Evolutionary conservation across 1,140 invertebrate species (phyloP).

Genomic region (Drosophila takahashii): DNA sequence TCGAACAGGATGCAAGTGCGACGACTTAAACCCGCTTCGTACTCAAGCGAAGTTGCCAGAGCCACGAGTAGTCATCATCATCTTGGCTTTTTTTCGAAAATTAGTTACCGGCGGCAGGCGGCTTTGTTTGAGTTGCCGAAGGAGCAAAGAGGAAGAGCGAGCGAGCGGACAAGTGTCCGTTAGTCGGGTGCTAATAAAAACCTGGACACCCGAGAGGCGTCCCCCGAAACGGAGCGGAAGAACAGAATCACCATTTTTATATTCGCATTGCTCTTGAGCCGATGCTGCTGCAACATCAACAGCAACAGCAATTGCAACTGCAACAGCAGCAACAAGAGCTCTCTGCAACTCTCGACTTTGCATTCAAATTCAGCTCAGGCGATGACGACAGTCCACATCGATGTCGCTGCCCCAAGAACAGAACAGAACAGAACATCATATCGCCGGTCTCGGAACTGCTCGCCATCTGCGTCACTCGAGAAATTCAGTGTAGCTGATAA

Average conservation of each 20-base stretch:
- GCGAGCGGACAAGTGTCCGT: constrained; percentile 28
- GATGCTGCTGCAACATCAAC: constrained; percentile 17
- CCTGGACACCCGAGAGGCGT: constrained; percentile 16
- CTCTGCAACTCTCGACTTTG: constrained; percentile 49
- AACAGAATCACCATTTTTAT: constrained; percentile 60
- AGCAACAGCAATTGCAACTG: constrained; percentile 6
- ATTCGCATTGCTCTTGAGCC: constrained; percentile 28
- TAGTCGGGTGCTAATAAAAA: constrained; percentile 29
- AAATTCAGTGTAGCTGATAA: constrained; percentile 31
- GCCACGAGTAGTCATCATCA: constrained; percentile 12
- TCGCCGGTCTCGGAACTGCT: constrained; percentile 56
- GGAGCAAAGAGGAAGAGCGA: constrained; percentile 1
- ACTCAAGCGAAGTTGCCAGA: background rate
- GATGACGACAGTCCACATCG: constrained; percentile 66
- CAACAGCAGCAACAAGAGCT: constrained; percentile 24
- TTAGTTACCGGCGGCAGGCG: constrained; percentile 16
- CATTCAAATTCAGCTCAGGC: constrained; percentile 69
- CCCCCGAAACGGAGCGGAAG: constrained; percentile 50
- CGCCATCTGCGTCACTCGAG: constrained; percentile 44
- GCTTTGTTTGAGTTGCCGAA: constrained; percentile 7
- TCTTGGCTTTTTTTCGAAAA: constrained; percentile 21
- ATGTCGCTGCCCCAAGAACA: constrained; percentile 17
- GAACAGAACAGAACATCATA: constrained; percentile 51
- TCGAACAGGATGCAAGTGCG: constrained; percentile 32
- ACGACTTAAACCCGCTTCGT: constrained; percentile 7